Evolutionary conservation across 2,888 invertebrate genomes (phyloP), one percentile per base, ranked within the genome.

Genomic region (Tipula confusa): DNA sequence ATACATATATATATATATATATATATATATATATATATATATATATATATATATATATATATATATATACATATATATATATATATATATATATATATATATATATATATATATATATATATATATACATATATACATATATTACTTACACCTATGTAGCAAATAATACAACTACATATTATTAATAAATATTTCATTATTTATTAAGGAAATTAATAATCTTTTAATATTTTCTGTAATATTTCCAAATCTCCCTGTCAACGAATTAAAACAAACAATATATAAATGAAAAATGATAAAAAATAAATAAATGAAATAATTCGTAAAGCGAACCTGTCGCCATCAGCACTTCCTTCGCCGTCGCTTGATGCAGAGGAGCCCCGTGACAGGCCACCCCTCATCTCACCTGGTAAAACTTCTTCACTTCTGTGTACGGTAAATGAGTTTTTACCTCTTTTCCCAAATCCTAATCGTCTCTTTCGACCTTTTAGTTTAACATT

Each of bases 401-500:
- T 87, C 90, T 97, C 97, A 87, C 96, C 95, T 86, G 97, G 97
- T 88, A 95, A 94, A 88, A 98, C 97, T 91, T 98, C 98, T 92
- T 98, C 98, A 90, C 98, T 98, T 91, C 98, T 95, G 92, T 98
- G 98, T 90, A 98, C 97, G 91, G 97, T 97, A 93, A 97, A 96
- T 89, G 97, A 97, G 91, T 96, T 96, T 93, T 97, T 96, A 89
- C 96, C 97, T 92, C 96, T 95, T 92, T 95, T 95, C 91, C 97
- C 97, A 92, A 96, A 97, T 91, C 96, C 96, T 94, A 97, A 95
- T 91, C 97, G 93, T 92, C 97, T 93, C 93, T 96, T 97, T 89
- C 96, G 95, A 92, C 97, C 97, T 96, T 89, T 87, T 85, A 84
- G 84, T 85, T 83, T 88, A 24, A 15, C n/a, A 82, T 33, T 82